Evolutionary conservation across 2,113 vertebrate genomes (phyloP).

Genomic region (Phalacrocorax aristotelis): DNA sequence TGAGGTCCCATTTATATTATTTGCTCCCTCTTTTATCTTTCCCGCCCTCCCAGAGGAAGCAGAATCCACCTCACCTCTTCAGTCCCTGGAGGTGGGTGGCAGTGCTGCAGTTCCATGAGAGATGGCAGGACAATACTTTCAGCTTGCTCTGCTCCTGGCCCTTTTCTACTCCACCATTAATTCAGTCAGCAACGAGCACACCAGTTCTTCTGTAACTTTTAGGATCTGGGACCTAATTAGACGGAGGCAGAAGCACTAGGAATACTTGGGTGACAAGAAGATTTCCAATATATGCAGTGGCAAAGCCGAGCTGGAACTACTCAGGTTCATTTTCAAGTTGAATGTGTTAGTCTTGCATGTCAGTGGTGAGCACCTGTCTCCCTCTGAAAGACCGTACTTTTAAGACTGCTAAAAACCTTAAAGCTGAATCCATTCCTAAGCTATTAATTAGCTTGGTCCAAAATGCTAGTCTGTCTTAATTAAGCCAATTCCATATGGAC

Average conservation of each 20-base stretch:
- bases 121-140: not conserved
- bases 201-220: not conserved
- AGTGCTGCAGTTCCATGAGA: not conserved
- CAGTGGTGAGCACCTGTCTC: not conserved
- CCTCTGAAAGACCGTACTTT: not conserved
- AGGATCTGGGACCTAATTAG: not conserved
- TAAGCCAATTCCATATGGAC: conserved; percentile 14
- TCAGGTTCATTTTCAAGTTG: not conserved
- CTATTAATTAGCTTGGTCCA: conserved; percentile 24
- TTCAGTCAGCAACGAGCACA: not conserved
- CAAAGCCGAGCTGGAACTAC: not conserved
- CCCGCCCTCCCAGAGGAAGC: not conserved
- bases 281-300: not conserved
- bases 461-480: conserved; percentile 36
- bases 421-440: not conserved
- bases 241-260: not conserved
- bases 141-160: not conserved
- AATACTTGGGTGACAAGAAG: not conserved
- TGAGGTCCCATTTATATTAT: not conserved
- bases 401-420: not conserved
- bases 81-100: not conserved
- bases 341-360: not conserved
- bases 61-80: not conserved
- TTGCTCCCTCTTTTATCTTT: not conserved
- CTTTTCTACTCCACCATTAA: not conserved